Conservation (phyloP, 1,140 invertebrate genomes). For the Caenorhabditis latens region DNA sequence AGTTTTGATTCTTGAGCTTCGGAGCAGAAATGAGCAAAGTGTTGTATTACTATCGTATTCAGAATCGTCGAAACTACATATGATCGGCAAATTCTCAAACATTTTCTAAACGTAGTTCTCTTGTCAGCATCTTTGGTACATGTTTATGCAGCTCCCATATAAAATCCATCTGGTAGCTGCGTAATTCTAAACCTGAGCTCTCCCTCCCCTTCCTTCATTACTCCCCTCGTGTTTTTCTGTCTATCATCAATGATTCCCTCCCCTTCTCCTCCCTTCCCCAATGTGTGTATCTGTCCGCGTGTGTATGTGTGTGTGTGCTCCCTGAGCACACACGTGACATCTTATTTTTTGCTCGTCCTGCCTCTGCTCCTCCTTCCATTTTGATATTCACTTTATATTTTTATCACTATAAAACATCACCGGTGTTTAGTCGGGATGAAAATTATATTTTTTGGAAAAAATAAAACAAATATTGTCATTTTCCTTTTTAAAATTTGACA, state of each 20-base stretch:
- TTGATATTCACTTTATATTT: background rate
- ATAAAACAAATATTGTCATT: no score
- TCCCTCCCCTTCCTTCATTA: background rate
- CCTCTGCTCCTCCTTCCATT: background rate
- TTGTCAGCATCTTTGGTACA: no score
- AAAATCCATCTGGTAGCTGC: no score
- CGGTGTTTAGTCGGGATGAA: background rate
- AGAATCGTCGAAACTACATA: no score
- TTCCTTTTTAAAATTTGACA: no score
- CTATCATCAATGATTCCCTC: slow-evolving; percentile 9
- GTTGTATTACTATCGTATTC: no score
- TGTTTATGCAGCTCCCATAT: no score
- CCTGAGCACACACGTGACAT: slow-evolving; percentile 39
- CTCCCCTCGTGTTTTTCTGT: background rate
- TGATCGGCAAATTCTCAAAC: no score
- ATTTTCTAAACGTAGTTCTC: no score
- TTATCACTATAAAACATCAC: background rate
- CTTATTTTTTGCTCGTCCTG: background rate
- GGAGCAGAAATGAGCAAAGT: no score
- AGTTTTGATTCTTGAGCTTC: no score
- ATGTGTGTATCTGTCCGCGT: background rate
- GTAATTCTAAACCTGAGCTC: no score
- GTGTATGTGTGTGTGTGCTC: slow-evolving; percentile 29
- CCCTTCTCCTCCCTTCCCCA: background rate
- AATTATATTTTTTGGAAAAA: background rate